These are phyloP conservation scores for Cyanistes caeruleus DNA, from an alignment of 2,113 vertebrate genomes.

Conservation along the genomic window DNA sequence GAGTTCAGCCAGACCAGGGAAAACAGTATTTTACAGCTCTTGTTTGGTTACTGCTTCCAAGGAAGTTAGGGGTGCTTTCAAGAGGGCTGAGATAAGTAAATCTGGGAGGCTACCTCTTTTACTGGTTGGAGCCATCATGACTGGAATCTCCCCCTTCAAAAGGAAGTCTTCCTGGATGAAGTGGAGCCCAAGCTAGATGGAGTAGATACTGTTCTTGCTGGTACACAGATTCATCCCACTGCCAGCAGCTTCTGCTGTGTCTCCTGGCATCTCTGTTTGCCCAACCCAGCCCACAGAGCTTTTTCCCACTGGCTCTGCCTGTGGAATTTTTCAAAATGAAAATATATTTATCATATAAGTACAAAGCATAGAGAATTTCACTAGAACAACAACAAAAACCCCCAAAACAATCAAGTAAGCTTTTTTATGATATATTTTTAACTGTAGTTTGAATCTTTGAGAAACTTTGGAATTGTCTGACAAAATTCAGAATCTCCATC, in stretches of 20 bases:
- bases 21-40: slow-evolving; percentile 26
- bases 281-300: neutral
- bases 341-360: neutral
- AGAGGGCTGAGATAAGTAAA: slow-evolving; percentile 20
- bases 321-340: neutral
- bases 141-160: slow-evolving; percentile 12
- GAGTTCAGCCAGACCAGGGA: slow-evolving; percentile 14
- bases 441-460: neutral
- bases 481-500: neutral
- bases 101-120: slow-evolving; percentile 18
- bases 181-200: slow-evolving; percentile 30
- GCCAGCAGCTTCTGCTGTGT: neutral
- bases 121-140: neutral
- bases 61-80: slow-evolving; percentile 25
- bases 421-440: too few species aligned
- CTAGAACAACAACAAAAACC: neutral
- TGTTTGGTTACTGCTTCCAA: slow-evolving; percentile 15
- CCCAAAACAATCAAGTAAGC: too few species aligned
- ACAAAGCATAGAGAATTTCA: neutral
- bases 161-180: slow-evolving; percentile 10
- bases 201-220: neutral
- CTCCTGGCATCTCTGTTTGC: neutral
- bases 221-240: neutral
- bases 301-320: neutral
- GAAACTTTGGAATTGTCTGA: neutral